Conservation (phyloP, 2,888 invertebrate species). For the Chaetogeoica ovagalla region DNA sequence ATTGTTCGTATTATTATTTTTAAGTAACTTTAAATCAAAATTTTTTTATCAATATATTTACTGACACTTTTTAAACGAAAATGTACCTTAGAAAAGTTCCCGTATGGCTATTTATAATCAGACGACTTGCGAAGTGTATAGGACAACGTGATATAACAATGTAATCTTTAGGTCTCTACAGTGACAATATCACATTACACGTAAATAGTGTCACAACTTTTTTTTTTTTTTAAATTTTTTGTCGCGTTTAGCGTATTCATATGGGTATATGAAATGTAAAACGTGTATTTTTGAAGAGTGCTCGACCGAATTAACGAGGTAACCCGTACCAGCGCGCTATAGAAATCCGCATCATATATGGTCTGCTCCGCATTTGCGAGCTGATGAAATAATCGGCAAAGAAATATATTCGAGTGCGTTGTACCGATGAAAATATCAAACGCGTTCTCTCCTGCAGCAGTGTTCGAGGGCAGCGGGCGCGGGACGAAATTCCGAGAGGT, state of each 20-base stretch:
- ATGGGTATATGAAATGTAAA: background rate
- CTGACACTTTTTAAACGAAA: too few species aligned
- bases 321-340: background rate
- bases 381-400: constrained; percentile 37
- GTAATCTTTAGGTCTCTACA: too few species aligned
- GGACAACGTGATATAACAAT: too few species aligned
- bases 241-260: background rate
- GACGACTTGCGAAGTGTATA: too few species aligned
- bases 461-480: background rate
- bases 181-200: too few species aligned
- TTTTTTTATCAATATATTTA: too few species aligned
- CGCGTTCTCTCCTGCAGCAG: constrained; percentile 8
- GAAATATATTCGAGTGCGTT: constrained; percentile 24
- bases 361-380: background rate
- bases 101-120: too few species aligned
- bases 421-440: constrained; percentile 30
- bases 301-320: constrained; percentile 26
- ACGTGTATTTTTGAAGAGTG: constrained; percentile 9
- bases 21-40: too few species aligned
- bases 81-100: too few species aligned
- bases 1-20: too few species aligned
- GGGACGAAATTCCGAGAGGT: background rate
- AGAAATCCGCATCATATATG: background rate
- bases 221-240: constrained; percentile 7
- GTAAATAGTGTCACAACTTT: constrained; percentile 4